phyloP scores from a whole-genome alignment of 1,140 invertebrate genomes.

The Sminthurinus signatus region DNA sequence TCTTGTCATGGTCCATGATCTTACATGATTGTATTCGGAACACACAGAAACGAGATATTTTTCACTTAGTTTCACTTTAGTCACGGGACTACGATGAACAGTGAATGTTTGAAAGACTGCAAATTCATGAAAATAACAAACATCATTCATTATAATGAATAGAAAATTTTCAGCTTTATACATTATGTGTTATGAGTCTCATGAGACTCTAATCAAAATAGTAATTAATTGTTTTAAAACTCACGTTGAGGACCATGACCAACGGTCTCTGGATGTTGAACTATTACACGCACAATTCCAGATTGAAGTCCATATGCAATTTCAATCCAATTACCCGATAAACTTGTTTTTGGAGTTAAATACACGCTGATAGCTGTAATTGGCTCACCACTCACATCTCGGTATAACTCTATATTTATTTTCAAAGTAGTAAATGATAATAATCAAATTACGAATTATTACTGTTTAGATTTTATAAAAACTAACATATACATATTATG shows the following conservation, averaged over 20 bases:
- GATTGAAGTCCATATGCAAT: slow-evolving; percentile 96
- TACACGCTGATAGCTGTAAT: slow-evolving; percentile 99
- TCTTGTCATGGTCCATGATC: slow-evolving; percentile 91
- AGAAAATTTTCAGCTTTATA: too few species aligned
- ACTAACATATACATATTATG: too few species aligned
- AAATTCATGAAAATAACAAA: too few species aligned
- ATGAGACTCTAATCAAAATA: too few species aligned
- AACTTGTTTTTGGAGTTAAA: slow-evolving; percentile 94
- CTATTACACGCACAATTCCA: slow-evolving; percentile 91
- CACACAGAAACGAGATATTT: slow-evolving; percentile 96
- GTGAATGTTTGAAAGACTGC: slow-evolving; percentile 98
- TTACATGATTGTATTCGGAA: slow-evolving; percentile 94
- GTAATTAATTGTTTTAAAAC: too few species aligned
- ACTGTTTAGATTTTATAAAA: too few species aligned
- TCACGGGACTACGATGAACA: slow-evolving; percentile 92
- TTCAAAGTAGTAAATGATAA: too few species aligned
- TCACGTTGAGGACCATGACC: slow-evolving; percentile 76
- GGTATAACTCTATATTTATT: slow-evolving; percentile 72
- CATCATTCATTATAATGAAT: too few species aligned
- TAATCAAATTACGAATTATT: too few species aligned
- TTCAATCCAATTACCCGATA: slow-evolving; percentile 98
- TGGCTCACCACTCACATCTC: slow-evolving; percentile 86
- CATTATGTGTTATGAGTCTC: too few species aligned
- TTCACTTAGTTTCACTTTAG: slow-evolving; percentile 90
- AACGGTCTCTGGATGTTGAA: slow-evolving; percentile 91